Base-by-base conservation (phyloP, 2,113 vertebrate genomes). In the Furnarius figulus region DNA sequence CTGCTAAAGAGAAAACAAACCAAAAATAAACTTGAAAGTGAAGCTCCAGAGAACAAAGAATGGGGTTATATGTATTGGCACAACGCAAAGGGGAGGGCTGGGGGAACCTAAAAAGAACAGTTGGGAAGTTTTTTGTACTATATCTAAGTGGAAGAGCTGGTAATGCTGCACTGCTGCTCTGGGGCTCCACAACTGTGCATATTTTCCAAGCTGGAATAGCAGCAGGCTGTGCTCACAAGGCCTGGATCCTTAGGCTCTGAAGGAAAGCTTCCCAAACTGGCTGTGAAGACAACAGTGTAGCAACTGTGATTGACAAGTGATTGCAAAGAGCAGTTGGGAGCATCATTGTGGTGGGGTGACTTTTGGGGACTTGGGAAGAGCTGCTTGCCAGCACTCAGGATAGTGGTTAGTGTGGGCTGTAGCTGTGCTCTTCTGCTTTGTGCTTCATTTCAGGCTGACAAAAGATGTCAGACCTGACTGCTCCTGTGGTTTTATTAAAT, bases 11-110 rank as follows among this genome's bases (percentile, higher is more conserved):
- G 78, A 85, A 72, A 94, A 93, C 92, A 88, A 77, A 35, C 67
- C 46, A 67, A 95, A 93, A 95, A 89, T 93, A 67, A 90, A 89
- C 90, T 78, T 93, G 76, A 84, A 93, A 95, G 62, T 15, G 23
- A 79, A 83, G 37, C 62, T 53, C 8, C 62, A 70, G 65, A 85
- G 75, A 93, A 39, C 28, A 59, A 59, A 88, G 76, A 71, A 11
- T 8, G 22, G 47, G 33, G 24, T 55, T 83, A 31, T n/a, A 9
- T 33, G 12, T 74, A 50, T 62, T 17, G 40, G 71, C 40, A 61
- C 35, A 40, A 21, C 4, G 16, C 0, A 5, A 55, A 52, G 65
- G 33, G 56, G 61, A 50, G 42, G 68, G 39, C 42, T 55, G 58
- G 9, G 53, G 22, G 4, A 55, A 28, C 31, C 46, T 35, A 10